phyloP scores from a whole-genome alignment of 2,797 vertebrate species.

The Xenentodon cancila region DNA sequence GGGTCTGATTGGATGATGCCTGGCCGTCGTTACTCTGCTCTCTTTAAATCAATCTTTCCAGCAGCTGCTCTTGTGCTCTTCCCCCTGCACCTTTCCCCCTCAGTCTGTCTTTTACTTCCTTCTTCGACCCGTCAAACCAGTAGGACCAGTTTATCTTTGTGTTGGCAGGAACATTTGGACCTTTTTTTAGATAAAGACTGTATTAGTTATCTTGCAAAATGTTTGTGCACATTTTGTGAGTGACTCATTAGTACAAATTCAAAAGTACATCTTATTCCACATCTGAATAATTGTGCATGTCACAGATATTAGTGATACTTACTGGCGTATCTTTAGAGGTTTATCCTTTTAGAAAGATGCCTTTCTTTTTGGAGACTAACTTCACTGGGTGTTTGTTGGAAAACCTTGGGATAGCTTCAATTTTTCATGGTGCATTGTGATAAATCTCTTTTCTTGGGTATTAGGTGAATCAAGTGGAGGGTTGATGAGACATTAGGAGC shows the following conservation, averaged over 20 bases:
- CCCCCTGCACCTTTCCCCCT: conserved; percentile 27
- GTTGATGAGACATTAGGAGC: conserved; percentile 25
- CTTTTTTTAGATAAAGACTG: conserved; percentile 7
- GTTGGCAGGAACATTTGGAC: conserved; percentile 11
- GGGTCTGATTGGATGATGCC: conserved; percentile 63
- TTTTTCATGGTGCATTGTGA: conserved; percentile 11
- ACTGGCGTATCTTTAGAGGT: too few species aligned
- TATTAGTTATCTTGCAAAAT: conserved; percentile 6
- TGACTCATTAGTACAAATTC: background rate
- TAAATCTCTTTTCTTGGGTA: conserved; percentile 21
- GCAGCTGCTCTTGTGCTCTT: conserved; percentile 32
- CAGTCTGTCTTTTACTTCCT: conserved; percentile 9
- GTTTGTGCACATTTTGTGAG: background rate
- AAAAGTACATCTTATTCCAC: background rate
- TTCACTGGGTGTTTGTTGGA: background rate
- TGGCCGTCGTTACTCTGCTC: conserved; percentile 56
- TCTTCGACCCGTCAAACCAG: conserved; percentile 53
- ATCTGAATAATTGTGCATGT: background rate
- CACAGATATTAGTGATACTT: too few species aligned
- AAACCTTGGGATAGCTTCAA: conserved; percentile 28
- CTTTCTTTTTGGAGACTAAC: background rate
- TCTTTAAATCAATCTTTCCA: conserved; percentile 66
- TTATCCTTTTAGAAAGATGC: too few species aligned
- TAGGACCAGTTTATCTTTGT: conserved; percentile 55
- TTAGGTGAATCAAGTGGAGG: conserved; percentile 28